Conservation (phyloP, 2,888 invertebrate species). For the Tachina lurida region DNA sequence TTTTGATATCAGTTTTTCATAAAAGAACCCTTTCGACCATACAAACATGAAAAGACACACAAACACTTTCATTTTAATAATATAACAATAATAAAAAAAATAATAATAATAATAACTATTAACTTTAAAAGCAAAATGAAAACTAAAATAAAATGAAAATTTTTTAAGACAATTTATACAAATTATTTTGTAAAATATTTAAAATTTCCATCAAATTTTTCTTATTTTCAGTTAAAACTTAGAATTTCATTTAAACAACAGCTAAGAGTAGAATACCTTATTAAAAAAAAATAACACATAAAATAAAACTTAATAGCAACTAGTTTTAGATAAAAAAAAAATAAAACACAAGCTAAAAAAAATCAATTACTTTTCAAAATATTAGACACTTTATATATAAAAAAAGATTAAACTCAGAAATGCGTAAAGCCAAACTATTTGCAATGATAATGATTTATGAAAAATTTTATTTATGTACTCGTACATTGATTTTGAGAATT, state of each 20-base stretch:
- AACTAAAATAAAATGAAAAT: slow-evolving; percentile 21
- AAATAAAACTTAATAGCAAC: slow-evolving; percentile 10
- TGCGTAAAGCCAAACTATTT: slow-evolving; percentile 45
- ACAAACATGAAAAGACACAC: slow-evolving; percentile 19
- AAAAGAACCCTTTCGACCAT: slow-evolving; percentile 34
- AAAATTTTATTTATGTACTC: neutral
- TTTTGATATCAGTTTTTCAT: slow-evolving; percentile 65
- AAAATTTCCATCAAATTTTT: slow-evolving; percentile 15
- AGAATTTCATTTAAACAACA: neutral
- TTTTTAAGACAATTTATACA: slow-evolving; percentile 65
- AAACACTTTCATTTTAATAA: slow-evolving; percentile 16
- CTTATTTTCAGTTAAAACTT: slow-evolving; percentile 5
- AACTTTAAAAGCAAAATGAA: neutral
- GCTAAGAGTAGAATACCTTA: neutral
- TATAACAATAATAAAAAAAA: neutral
- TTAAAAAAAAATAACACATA: neutral
- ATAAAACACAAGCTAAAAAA: slow-evolving; percentile 61
- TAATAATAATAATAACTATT: slow-evolving; percentile 31
- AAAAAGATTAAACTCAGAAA: slow-evolving; percentile 13
- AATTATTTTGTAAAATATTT: slow-evolving; percentile 68
- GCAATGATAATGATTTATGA: slow-evolving; percentile 36
- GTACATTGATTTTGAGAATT: neutral
- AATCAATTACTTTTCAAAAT: slow-evolving; percentile 54
- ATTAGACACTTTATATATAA: slow-evolving; percentile 36
- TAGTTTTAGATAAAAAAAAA: slow-evolving; percentile 46